Conservation (phyloP, 1,140 invertebrate species). For the Arion vulgaris region DNA sequence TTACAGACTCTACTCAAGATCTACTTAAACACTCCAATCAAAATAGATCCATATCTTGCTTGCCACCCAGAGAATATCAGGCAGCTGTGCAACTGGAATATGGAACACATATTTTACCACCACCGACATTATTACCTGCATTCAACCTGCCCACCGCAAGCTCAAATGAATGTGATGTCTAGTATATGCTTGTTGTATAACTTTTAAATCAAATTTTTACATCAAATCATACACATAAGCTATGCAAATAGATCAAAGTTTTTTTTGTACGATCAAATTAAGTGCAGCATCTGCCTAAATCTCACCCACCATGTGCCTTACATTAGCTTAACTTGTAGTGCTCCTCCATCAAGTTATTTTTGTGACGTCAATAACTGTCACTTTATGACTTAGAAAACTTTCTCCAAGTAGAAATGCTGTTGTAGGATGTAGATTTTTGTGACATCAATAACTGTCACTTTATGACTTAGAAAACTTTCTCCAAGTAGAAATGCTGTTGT, state of each 20-base stretch:
- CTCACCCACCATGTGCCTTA: not conserved
- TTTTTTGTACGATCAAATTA: not conserved
- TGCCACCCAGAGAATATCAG: not conserved
- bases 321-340: not conserved
- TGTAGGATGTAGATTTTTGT: too few species aligned
- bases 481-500: too few species aligned
- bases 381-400: too few species aligned
- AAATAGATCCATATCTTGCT: not conserved
- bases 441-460: too few species aligned
- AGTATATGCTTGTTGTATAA: not conserved
- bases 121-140: not conserved
- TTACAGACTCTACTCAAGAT: not conserved
- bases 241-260: not conserved
- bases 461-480: too few species aligned
- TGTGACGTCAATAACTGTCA: too few species aligned
- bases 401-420: too few species aligned
- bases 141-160: too few species aligned
- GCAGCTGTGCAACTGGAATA: slow-evolving; percentile 2
- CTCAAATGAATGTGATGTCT: not conserved
- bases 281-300: not conserved
- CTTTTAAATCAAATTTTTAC: not conserved
- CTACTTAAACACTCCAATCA: not conserved
- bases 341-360: too few species aligned
- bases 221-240: not conserved
- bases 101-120: not conserved